phyloP scores from a whole-genome alignment of 2,113 vertebrate species.

The Melanerpes formicivorus region DNA sequence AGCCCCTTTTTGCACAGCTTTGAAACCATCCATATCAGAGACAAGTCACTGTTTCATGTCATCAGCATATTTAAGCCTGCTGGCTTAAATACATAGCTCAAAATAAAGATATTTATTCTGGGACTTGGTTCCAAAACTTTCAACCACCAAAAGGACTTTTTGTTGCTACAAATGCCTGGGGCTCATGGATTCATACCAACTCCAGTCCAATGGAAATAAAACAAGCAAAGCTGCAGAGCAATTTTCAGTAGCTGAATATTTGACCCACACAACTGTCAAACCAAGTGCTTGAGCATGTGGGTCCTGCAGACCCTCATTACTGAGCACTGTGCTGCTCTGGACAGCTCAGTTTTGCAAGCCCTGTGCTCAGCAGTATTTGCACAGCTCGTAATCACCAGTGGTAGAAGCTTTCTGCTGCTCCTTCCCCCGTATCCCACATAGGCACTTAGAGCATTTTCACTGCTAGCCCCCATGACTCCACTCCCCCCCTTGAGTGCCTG shows the following conservation, averaged over 20 bases:
- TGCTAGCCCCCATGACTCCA: not conserved
- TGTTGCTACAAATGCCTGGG: not conserved
- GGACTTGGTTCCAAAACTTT: not conserved
- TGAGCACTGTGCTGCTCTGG: not conserved
- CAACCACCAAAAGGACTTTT: not conserved
- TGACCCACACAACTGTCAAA: not conserved
- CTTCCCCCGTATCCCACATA: not conserved
- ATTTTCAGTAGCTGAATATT: not conserved
- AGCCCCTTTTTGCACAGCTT: not conserved
- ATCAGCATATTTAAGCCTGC: accelerated
- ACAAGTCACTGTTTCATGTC: not conserved
- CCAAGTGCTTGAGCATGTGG: not conserved
- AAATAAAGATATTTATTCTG: not conserved
- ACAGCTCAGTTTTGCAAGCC: not conserved
- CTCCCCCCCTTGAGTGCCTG: not conserved
- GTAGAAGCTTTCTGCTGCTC: not conserved
- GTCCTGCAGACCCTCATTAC: not conserved
- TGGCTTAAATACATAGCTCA: not conserved
- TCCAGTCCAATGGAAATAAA: not conserved
- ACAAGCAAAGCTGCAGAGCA: not conserved
- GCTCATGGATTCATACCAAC: not conserved
- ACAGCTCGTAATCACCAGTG: not conserved
- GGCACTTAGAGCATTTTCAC: not conserved
- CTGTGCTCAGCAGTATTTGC: not conserved
- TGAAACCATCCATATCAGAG: not conserved